Percentiles rank a stretch among this genome's conserved stretches.
phyloP scores from a whole-genome alignment of 2,888 invertebrate species.

The Tridacna crocea region DNA sequence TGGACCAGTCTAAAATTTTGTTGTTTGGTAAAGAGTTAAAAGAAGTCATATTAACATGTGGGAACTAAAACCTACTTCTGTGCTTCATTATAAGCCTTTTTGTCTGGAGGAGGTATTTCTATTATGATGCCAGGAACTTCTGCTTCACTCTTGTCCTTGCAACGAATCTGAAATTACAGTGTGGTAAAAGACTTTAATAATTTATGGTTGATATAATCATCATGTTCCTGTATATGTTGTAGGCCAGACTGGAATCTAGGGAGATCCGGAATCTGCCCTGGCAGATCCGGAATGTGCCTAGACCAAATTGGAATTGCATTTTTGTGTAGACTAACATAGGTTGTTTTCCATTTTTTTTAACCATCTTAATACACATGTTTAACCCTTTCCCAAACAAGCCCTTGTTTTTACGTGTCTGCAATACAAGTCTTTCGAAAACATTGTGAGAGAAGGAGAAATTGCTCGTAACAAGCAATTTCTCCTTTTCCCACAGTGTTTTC shows the following conservation, averaged over 20 bases:
- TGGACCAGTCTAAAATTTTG: no score
- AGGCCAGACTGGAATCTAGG: no score
- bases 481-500: neutral
- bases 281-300: no score
- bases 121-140: conserved; percentile 80
- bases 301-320: no score
- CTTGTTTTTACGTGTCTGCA: no score
- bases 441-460: neutral
- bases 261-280: no score
- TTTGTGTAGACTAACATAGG: no score
- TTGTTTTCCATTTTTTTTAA: no score
- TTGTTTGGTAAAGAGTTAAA: neutral
- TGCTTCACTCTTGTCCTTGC: conserved; percentile 70
- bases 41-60: neutral
- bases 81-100: conserved; percentile 73
- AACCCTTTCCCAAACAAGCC: neutral
- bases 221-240: no score
- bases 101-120: conserved; percentile 81
- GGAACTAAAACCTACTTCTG: conserved; percentile 68
- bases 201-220: no score
- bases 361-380: no score
- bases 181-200: neutral
- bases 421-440: no score
- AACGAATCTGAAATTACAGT: conserved; percentile 48
- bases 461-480: neutral